These are phyloP conservation scores for Pachyrhynchus sulphureomaculatus DNA, from an alignment of 1,140 invertebrate species.

Conservation along the genomic window DNA sequence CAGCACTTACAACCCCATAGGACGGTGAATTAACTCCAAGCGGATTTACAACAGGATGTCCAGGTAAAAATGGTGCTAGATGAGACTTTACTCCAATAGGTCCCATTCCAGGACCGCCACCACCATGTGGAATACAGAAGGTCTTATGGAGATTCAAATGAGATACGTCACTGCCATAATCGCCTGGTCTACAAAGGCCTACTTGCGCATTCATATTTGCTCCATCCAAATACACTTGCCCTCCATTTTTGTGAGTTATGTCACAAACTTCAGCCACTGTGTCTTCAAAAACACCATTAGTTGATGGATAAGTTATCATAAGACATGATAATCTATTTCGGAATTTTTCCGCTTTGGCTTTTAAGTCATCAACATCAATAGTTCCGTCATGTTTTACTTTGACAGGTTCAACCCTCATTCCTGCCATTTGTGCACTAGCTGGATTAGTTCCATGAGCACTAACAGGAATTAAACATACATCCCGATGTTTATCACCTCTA, in stretches of 20 bases:
- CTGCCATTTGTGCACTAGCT: constrained; percentile 98
- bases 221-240: constrained; percentile 97
- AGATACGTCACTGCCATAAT: constrained; percentile 97
- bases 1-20: constrained; percentile 91
- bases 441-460: constrained; percentile 99
- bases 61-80: constrained; percentile 89
- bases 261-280: constrained; percentile 91
- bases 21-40: constrained; percentile 64
- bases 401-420: constrained; percentile 76
- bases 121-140: constrained; percentile 98
- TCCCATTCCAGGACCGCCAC: constrained; percentile 86
- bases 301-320: constrained; percentile 99
- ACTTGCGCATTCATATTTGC: constrained; percentile 99
- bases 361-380: constrained; percentile 87
- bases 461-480: constrained; percentile 95
- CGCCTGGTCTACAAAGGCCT: constrained; percentile 93
- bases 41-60: constrained; percentile 86
- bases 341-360: constrained; percentile 81
- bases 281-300: constrained; percentile 98
- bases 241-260: constrained; percentile 88
- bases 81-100: constrained; percentile 97
- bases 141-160: constrained; percentile 95
- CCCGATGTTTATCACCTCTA: constrained; percentile 77
- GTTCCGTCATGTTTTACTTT: constrained; percentile 82
- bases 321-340: constrained; percentile 86